phyloP scores from a whole-genome alignment of 1,140 invertebrate genomes.

The Saccostrea echinata region DNA sequence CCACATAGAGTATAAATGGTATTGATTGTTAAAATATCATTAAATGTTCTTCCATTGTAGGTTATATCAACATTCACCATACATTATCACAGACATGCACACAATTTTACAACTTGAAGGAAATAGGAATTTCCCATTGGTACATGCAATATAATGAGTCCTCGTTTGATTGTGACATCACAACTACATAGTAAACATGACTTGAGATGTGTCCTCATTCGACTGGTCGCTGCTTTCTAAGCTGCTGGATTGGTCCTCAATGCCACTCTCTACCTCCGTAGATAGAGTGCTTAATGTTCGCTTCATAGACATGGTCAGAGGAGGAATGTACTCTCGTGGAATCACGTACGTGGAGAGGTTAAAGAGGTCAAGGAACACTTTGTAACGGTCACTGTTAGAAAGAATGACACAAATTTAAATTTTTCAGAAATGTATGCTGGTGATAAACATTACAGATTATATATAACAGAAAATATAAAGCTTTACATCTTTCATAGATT shows the following conservation, averaged over 20 bases:
- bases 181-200: conserved; percentile 13
- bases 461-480: too few relatives aligned
- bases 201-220: background rate
- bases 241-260: conserved; percentile 36
- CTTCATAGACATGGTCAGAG: conserved; percentile 88
- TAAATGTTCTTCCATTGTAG: too few relatives aligned
- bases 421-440: too few relatives aligned
- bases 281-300: conserved; percentile 70
- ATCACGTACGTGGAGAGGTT: conserved; percentile 98
- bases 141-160: too few relatives aligned
- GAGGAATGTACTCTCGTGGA: conserved; percentile 93
- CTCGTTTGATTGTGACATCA: background rate
- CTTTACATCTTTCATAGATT: too few relatives aligned
- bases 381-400: conserved; percentile 95
- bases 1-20: too few relatives aligned
- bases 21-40: too few relatives aligned
- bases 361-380: conserved; percentile 98
- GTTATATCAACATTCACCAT: too few relatives aligned
- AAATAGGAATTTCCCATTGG: too few relatives aligned
- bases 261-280: background rate
- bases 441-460: too few relatives aligned
- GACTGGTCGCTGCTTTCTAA: conserved; percentile 40
- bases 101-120: too few relatives aligned
- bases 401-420: background rate
- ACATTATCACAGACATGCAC: too few relatives aligned